Base-by-base conservation (phyloP, 2,888 invertebrate genomes). In the Eustalomyia histrio region DNA sequence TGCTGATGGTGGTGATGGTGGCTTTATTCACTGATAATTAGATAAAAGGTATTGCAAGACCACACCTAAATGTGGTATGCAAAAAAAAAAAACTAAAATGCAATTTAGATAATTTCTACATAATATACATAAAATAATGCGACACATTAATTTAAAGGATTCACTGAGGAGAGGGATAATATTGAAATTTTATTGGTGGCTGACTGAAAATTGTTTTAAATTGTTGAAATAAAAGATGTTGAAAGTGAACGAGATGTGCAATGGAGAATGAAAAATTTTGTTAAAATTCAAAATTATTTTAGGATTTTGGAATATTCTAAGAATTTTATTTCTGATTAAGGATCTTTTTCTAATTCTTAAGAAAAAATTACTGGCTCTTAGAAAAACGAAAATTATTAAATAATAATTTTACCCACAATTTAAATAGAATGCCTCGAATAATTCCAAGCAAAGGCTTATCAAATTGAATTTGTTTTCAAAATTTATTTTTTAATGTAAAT, bases 11-110 rank as follows among this genome's bases (percentile, higher is more conserved):
- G 67, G 47, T 29, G 39, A 52, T 69, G 64, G 50, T 76, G 50
- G 50, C 69, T 73, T 68, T 73, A 35, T 73, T 65, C 57, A 33
- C 52, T 64, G 64, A 58, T 76, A 76, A 76, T 80, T 72, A 68
- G 72, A 73, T 73, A 76, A 80, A 65, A 60, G 69, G 55, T 71
- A 79, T 69, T 71, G 55, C 65, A 10, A 43, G 60, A 67, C 76
- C 80, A 72, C 80, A 80, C 80, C 80, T 80, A 64, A 58, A 50
- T 53, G 58, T 57, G 24, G 14, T 65, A 29, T 61, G 64, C 8
- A 10, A 24, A n/a, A 8, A 47, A 21, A 12, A 67, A 14, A 29
- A n/a, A 63, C 24, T 61, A 58, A 65, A 52, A 61, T 75, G 60
- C 69, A 69, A 65, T 79, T 75, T 75, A 35, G 55, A 65, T 71